phyloP scores from a whole-genome alignment of 2,888 invertebrate genomes.

The Caenorhabditis uteleia region DNA sequence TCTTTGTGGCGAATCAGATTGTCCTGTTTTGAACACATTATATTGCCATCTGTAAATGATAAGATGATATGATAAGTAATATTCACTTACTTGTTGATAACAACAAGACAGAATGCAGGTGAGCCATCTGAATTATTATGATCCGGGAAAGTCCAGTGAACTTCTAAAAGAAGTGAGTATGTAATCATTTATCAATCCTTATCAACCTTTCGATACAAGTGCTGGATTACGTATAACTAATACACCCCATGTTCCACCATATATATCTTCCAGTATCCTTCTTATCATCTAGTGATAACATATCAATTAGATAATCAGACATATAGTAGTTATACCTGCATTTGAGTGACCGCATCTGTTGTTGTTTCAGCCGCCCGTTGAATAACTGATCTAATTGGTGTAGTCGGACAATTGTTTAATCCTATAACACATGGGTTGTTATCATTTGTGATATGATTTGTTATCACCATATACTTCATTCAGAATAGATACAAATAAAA shows the following conservation, averaged over 20 bases:
- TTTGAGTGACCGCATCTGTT: constrained; percentile 53
- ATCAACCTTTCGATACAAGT: constrained; percentile 60
- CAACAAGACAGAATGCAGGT: constrained; percentile 66
- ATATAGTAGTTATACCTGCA: constrained; percentile 35
- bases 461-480: no score
- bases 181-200: background rate
- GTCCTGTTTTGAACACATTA: constrained; percentile 68
- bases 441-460: no score
- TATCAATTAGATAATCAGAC: background rate
- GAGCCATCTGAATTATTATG: constrained; percentile 61
- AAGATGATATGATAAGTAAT: background rate
- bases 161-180: constrained; percentile 28
- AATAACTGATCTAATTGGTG: constrained; percentile 58
- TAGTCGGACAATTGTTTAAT: constrained; percentile 67
- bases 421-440: no score
- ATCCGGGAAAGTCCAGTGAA: constrained; percentile 69
- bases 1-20: constrained; percentile 59
- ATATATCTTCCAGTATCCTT: constrained; percentile 66
- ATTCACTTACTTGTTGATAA: constrained; percentile 38
- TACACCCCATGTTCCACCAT: constrained; percentile 69
- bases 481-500: no score
- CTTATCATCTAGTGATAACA: constrained; percentile 58
- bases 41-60: constrained; percentile 61
- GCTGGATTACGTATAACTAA: constrained; percentile 61
- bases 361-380: constrained; percentile 53